Evolutionary conservation across 2,797 vertebrate species (phyloP).

Genomic region (Corythornis leucogaster): DNA sequence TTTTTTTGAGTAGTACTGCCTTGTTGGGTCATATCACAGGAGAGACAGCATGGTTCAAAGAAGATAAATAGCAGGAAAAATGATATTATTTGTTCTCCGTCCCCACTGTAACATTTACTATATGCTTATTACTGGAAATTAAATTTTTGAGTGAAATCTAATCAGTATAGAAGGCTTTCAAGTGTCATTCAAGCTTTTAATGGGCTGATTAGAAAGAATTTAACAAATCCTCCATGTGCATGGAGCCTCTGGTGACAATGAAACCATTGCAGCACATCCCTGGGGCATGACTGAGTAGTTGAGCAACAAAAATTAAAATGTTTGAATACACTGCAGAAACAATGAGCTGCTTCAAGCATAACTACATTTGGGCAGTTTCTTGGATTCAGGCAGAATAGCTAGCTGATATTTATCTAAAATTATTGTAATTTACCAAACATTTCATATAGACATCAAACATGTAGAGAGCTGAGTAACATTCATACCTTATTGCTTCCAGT

Average conservation of each 20-base stretch:
- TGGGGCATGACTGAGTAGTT: slow-evolving; percentile 15
- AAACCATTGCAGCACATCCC: slow-evolving; percentile 22
- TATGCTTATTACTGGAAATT: slow-evolving; percentile 2
- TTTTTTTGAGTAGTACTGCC: neutral
- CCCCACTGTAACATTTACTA: neutral
- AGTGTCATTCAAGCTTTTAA: slow-evolving; percentile 56
- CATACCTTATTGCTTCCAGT: neutral
- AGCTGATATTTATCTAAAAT: slow-evolving; percentile 46
- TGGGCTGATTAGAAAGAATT: slow-evolving; percentile 51
- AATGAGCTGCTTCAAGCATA: slow-evolving; percentile 7
- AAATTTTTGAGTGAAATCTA: slow-evolving; percentile 54
- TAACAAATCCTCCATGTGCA: slow-evolving; percentile 49
- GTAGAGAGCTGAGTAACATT: neutral
- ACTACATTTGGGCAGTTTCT: neutral
- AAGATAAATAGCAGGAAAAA: neutral
- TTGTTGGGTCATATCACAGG: neutral
- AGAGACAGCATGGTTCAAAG: neutral
- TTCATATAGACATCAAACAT: slow-evolving; percentile 29
- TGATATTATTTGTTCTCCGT: neutral
- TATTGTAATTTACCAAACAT: slow-evolving; percentile 18
- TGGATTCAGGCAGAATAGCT: neutral
- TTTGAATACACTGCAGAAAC: neutral
- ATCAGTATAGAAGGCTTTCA: slow-evolving; percentile 25
- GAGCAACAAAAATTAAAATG: slow-evolving; percentile 46
- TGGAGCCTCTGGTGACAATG: slow-evolving; percentile 29